Base-by-base conservation (phyloP, 2,797 vertebrate genomes). In the Meda fulgida region DNA sequence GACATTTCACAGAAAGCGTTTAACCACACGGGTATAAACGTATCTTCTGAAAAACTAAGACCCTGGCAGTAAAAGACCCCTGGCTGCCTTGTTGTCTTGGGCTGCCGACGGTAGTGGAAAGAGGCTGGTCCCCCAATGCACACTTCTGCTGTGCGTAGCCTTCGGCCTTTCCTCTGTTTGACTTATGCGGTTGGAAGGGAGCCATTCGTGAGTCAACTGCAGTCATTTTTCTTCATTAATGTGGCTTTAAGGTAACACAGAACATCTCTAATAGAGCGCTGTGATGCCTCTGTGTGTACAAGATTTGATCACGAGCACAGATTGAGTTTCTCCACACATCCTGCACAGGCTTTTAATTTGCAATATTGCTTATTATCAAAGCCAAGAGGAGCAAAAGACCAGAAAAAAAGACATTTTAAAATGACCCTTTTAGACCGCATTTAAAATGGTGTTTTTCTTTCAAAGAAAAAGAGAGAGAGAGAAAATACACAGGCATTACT, bases 1-100 rank as follows among this genome's bases (percentile, higher is more conserved):
- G 91, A 81, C 80, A 31, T 85, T 86, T 88, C 80, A 77, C 80
- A 67, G 78, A 51, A 85, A 75, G 60, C 58, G 46, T 85, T 88
- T 83, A 86, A 72, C 51, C 81, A 71, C n/a, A 7, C 21, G 31
- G 76, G 81, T 43, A 71, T 55, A 53, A 83, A 40, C 9, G 1
- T 81, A 73, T 79, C 84, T 83, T 78, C 58, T 78, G n/a, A 55
- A 84, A 91, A 81, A 53, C 60, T 18, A 83, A 84, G 87, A 89
- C 83, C 80, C 58, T 40, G 71, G 66, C 77, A 84, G 91, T 89
- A 81, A 89, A 83, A 83, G 87, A 48, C 84, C 86, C 69, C 81
- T 89, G 89, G 87, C 87, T 69, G 46, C 7, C 63, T 78, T 78
- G 77, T 89, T 80, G 85, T 82, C 36, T 83, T 66, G 48, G 83